Evolutionary conservation across 2,113 vertebrate species (phyloP).

Genomic region (Saimiri boliviensis): DNA sequence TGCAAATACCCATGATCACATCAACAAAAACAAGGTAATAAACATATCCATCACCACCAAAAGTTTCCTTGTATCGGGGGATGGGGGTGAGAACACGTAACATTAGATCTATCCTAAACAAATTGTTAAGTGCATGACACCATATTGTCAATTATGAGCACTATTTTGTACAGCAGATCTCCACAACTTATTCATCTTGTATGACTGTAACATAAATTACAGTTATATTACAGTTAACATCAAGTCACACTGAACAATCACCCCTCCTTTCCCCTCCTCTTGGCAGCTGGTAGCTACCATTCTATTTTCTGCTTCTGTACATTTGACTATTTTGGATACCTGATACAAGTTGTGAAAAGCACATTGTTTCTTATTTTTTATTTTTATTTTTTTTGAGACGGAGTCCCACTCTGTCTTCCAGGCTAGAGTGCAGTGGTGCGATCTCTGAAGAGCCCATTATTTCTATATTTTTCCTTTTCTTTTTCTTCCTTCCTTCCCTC

Average conservation of each 20-base stretch:
- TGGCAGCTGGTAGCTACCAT: too few species aligned
- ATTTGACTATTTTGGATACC: not conserved
- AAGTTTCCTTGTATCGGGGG: not conserved
- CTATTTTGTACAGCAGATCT: not conserved
- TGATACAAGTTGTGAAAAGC: not conserved
- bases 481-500: not conserved
- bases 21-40: not conserved
- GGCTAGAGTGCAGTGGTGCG: too few species aligned
- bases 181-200: not conserved
- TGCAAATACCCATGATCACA: too few species aligned
- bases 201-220: too few species aligned
- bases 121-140: not conserved
- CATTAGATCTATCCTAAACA: not conserved
- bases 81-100: not conserved
- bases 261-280: not conserved
- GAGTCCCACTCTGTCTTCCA: too few species aligned
- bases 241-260: too few species aligned
- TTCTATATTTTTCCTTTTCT: not conserved
- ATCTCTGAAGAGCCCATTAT: not conserved
- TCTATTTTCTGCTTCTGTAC: not conserved
- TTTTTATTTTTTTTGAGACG: too few species aligned
- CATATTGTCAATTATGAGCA: not conserved
- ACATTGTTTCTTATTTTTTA: not conserved
- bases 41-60: not conserved
- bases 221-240: too few species aligned